Percentiles rank a stretch among this genome's conserved stretches.
Conservation (phyloP, 2,888 invertebrate genomes). For the Chironomus riparius region DNA sequence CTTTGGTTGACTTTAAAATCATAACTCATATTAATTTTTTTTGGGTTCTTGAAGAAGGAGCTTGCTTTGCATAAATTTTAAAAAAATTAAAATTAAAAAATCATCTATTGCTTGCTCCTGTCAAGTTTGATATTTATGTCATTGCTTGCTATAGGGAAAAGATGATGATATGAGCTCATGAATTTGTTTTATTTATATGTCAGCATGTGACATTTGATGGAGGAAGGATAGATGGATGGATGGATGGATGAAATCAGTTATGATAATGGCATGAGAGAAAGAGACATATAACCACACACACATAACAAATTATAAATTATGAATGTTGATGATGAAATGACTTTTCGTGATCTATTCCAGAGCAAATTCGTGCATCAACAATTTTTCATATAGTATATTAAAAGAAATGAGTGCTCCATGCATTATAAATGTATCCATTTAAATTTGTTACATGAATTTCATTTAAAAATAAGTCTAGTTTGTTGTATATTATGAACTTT, state of each 20-base stretch:
- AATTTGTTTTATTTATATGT: neutral
- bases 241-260: neutral
- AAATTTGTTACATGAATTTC: no score
- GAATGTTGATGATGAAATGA: neutral
- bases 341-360: slow-evolving; percentile 13
- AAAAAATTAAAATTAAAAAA: no score
- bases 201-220: neutral
- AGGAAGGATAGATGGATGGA: neutral
- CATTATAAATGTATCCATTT: no score
- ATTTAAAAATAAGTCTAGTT: no score
- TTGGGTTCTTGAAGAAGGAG: no score
- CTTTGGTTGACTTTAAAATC: no score
- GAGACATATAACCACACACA: neutral
- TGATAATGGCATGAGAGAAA: neutral
- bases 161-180: neutral
- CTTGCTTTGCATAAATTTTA: no score
- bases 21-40: no score
- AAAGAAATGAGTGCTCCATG: no score
- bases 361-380: slow-evolving; percentile 5
- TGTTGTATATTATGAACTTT: no score
- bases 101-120: no score
- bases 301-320: neutral
- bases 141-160: neutral
- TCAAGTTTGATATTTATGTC: no score
- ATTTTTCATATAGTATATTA: neutral